phyloP scores from a whole-genome alignment of 2,888 invertebrate species.

The Anarsia innoxiella region DNA sequence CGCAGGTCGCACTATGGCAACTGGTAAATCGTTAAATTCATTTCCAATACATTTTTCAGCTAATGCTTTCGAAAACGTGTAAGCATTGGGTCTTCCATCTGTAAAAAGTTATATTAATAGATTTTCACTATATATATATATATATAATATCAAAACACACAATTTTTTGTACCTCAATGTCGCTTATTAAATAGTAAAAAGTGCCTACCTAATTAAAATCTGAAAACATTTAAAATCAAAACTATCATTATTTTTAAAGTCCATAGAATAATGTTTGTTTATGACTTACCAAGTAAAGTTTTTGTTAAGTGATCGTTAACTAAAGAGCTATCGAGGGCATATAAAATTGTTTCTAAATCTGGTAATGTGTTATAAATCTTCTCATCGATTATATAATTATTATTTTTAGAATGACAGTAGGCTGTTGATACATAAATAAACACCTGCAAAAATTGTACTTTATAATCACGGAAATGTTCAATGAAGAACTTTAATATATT shows the following conservation, averaged over 20 bases:
- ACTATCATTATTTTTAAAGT: no score
- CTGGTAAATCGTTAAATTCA: slow-evolving; percentile 26
- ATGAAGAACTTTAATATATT: no score
- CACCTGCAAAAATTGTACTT: slow-evolving; percentile 19
- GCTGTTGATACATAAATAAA: slow-evolving; percentile 31
- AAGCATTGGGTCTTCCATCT: slow-evolving; percentile 34
- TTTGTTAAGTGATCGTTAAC: not conserved
- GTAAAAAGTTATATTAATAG: slow-evolving; percentile 15
- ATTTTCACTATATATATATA: no score
- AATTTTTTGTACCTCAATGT: no score
- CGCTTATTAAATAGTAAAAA: no score
- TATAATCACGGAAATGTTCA: no score
- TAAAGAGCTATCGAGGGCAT: not conserved
- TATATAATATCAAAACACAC: no score
- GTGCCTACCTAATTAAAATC: no score
- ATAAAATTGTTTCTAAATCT: not conserved
- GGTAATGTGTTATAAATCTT: slow-evolving; percentile 21
- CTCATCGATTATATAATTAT: slow-evolving; percentile 21
- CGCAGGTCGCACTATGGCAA: slow-evolving; percentile 43
- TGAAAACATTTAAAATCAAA: no score
- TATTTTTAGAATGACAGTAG: slow-evolving; percentile 25
- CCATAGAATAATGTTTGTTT: not conserved
- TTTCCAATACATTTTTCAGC: slow-evolving; percentile 28
- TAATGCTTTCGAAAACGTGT: slow-evolving; percentile 33
- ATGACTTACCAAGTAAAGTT: not conserved